phyloP scores from a whole-genome alignment of 2,113 vertebrate species.

The Petrocephalus zakoni region DNA sequence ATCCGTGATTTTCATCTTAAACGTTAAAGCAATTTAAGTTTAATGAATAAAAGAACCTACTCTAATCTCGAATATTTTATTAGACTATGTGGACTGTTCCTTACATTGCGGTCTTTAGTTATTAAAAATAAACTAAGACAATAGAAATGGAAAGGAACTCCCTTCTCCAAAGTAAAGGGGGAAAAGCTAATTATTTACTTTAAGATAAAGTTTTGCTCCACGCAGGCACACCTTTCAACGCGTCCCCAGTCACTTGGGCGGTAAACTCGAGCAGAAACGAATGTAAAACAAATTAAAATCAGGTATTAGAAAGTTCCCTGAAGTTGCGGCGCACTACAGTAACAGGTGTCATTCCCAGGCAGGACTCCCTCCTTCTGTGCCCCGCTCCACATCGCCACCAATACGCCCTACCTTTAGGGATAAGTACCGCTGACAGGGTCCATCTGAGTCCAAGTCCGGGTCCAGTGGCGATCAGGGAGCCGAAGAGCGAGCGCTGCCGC shows the following conservation, averaged over 20 bases:
- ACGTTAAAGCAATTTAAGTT: neutral
- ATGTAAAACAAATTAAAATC: neutral
- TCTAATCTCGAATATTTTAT: neutral
- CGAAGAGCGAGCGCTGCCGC: neutral
- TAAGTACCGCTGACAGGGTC: neutral
- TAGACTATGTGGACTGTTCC: neutral
- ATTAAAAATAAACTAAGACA: neutral
- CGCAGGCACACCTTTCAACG: neutral
- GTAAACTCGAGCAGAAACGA: neutral
- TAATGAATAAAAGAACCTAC: neutral
- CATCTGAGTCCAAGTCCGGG: neutral
- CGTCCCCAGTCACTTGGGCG: neutral
- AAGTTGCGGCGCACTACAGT: neutral
- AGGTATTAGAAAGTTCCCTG: neutral
- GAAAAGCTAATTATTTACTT: neutral
- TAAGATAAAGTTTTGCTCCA: neutral
- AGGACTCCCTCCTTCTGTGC: neutral
- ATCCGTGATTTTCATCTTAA: neutral
- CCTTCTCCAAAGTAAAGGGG: neutral
- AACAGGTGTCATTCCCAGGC: neutral
- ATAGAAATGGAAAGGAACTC: neutral
- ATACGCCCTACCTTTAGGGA: constrained; percentile 8
- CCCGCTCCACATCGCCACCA: neutral
- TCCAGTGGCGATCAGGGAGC: neutral
- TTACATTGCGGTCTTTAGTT: neutral